Evolutionary conservation across 2,888 invertebrate genomes (phyloP).

Genomic region (Steinernema hermaphroditum): DNA sequence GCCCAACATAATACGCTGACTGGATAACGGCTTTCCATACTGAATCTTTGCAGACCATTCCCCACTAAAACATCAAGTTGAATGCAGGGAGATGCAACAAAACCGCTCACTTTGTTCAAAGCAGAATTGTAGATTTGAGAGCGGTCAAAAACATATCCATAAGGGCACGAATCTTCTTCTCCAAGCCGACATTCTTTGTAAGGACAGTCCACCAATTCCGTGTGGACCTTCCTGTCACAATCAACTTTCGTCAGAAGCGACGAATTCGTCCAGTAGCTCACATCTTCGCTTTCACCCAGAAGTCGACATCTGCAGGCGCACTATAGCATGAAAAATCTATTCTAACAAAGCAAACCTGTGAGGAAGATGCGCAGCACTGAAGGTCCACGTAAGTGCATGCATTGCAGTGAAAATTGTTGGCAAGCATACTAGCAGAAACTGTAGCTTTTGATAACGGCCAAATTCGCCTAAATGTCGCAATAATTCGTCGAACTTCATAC

Average conservation of each 20-base stretch:
- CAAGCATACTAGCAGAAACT: conserved; percentile 64
- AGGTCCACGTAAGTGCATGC: conserved; percentile 66
- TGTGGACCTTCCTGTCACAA: conserved; percentile 37
- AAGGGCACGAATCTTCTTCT: conserved; percentile 34
- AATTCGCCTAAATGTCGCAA: conserved; percentile 65
- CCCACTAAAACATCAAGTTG: conserved; percentile 57
- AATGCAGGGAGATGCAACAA: background rate
- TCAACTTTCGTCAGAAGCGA: conserved; percentile 11
- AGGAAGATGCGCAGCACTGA: conserved; percentile 59
- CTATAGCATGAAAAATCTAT: conserved; percentile 32
- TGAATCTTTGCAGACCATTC: conserved; percentile 60
- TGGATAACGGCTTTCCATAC: conserved; percentile 63
- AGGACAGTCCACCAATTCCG: conserved; percentile 31
- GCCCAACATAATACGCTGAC: conserved; percentile 64
- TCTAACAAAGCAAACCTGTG: conserved; percentile 45
- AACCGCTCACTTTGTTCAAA: conserved; percentile 51
- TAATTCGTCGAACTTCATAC: conserved; percentile 66
- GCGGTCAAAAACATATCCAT: conserved; percentile 56
- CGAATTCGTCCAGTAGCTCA: conserved; percentile 40
- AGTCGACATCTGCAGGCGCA: conserved; percentile 52
- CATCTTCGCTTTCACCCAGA: conserved; percentile 39
- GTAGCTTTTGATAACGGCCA: conserved; percentile 59
- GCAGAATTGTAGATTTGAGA: conserved; percentile 56
- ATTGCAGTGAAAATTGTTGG: conserved; percentile 65
- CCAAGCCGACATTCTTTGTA: conserved; percentile 12